Conservation (phyloP, 2,888 invertebrate species). For the Tolmerus cingulatus region DNA sequence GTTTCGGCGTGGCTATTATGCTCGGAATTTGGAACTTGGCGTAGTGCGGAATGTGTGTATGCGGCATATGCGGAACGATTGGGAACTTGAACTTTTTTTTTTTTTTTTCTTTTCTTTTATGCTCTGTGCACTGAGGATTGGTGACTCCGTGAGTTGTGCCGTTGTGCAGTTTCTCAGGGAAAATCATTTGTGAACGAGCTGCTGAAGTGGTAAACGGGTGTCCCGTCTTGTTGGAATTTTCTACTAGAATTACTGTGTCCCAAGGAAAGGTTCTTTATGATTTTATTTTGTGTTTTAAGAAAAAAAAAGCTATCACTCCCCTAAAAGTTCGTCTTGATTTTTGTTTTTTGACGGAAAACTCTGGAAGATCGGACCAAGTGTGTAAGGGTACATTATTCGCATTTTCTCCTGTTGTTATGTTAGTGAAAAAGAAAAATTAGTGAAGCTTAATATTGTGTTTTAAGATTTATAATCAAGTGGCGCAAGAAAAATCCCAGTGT, state of each 20-base stretch:
- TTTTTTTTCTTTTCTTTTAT: no score
- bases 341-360: not conserved
- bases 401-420: not conserved
- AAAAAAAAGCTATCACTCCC: not conserved
- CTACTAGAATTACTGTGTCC: not conserved
- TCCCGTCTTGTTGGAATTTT: not conserved
- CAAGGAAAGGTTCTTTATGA: not conserved
- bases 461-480: not conserved
- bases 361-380: not conserved
- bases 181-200: constrained; percentile 18
- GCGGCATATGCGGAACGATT: not conserved
- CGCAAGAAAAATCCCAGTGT: not conserved
- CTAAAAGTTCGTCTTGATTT: not conserved
- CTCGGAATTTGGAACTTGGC: not conserved
- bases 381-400: not conserved
- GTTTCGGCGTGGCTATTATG: not conserved
- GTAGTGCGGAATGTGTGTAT: not conserved
- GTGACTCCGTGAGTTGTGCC: not conserved
- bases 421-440: not conserved
- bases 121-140: not conserved
- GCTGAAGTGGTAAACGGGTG: not conserved
- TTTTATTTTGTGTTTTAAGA: not conserved
- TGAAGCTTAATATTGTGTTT: not conserved
- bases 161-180: not conserved
- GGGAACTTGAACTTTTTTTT: not conserved